phyloP scores from a whole-genome alignment of 2,797 vertebrate genomes.

The Rhabdomys pumilio region DNA sequence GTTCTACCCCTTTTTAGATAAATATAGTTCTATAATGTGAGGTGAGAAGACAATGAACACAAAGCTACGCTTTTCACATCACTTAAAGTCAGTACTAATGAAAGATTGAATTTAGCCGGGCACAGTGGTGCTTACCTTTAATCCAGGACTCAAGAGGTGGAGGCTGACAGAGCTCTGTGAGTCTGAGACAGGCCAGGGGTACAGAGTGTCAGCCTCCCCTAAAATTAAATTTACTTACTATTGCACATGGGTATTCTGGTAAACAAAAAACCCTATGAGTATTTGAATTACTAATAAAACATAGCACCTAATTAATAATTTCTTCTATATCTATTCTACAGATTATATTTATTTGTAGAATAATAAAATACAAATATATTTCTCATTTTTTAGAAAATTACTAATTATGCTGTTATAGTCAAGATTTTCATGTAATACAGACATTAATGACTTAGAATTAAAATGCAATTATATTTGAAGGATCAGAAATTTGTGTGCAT shows the following conservation, averaged over 20 bases:
- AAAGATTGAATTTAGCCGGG: neutral
- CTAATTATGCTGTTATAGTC: conserved; percentile 11
- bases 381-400: conserved; percentile 30
- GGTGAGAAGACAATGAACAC: neutral
- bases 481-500: conserved; percentile 1
- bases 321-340: neutral
- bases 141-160: neutral
- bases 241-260: neutral
- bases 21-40: neutral
- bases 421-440: neutral
- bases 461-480: conserved; percentile 33
- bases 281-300: conserved; percentile 50
- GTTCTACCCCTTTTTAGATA: neutral
- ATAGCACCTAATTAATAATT: conserved; percentile 23
- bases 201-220: neutral
- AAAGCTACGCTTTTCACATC: conserved; percentile 9
- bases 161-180: neutral
- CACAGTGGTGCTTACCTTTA: neutral
- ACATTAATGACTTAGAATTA: conserved; percentile 25
- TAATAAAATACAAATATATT: too few relatives aligned
- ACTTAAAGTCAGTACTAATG: neutral
- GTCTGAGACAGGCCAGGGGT: neutral
- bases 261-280: neutral
- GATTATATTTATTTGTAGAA: neutral
- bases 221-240: neutral